These are phyloP conservation scores for Ondatra zibethicus DNA, from an alignment of 2,113 vertebrate genomes.

Conservation along the genomic window DNA sequence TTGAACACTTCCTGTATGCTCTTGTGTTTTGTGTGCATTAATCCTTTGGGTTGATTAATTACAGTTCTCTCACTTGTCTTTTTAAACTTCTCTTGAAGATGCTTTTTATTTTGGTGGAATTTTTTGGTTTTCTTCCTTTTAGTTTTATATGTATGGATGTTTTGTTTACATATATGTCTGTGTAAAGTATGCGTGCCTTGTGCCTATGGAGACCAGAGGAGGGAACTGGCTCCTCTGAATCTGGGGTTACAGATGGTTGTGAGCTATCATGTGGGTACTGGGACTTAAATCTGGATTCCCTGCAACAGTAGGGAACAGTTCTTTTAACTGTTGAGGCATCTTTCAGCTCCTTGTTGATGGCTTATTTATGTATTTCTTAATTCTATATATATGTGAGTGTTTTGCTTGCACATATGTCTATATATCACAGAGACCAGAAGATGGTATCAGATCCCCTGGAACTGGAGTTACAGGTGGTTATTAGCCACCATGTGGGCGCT, in stretches of 20 bases:
- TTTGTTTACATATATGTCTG: neutral
- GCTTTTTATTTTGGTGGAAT: neutral
- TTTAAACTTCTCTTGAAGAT: neutral
- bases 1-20: constrained; percentile 8
- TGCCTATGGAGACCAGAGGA: neutral
- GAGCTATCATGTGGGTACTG: neutral
- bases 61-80: neutral
- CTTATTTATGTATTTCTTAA: neutral
- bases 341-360: neutral
- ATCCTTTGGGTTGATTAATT: constrained; percentile 21
- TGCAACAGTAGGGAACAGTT: neutral
- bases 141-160: neutral
- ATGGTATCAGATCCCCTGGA: neutral
- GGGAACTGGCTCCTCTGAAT: neutral
- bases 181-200: neutral
- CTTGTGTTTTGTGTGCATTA: neutral
- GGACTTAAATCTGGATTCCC: neutral
- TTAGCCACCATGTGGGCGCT: neutral
- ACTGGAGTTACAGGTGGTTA: neutral
- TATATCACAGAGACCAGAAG: neutral
- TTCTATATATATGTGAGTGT: neutral
- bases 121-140: neutral
- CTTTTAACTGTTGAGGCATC: neutral
- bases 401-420: neutral
- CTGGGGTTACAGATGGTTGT: neutral